A percentile compares a stretch with the other conserved stretches of the same genome.
phyloP scores from a whole-genome alignment of 2,888 invertebrate species.

The Apodemia zela region DNA sequence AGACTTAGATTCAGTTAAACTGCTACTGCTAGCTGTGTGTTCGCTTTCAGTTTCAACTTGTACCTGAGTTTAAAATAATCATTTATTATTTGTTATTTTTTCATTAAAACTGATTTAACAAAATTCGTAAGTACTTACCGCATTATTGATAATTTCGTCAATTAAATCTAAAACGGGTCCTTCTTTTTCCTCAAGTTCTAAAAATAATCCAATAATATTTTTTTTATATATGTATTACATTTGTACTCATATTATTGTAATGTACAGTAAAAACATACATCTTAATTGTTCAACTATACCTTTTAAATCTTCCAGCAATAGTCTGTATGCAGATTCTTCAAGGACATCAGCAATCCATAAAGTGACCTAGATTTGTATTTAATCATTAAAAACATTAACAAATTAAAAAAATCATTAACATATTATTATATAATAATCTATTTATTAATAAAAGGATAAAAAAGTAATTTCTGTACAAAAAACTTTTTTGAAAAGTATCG shows the following conservation, averaged over 20 bases:
- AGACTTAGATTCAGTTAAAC: not conserved
- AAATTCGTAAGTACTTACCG: constrained; percentile 41
- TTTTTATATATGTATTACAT: no score
- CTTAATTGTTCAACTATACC: constrained; percentile 41
- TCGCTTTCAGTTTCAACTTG: not conserved
- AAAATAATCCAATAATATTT: constrained; percentile 28
- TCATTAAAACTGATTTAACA: not conserved
- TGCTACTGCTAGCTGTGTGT: not conserved
- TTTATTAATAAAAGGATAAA: no score
- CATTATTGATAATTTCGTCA: constrained; percentile 51
- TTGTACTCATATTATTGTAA: no score
- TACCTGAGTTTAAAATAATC: not conserved
- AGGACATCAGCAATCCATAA: constrained; percentile 58
- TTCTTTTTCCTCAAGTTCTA: constrained; percentile 64
- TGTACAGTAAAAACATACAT: constrained; percentile 23
- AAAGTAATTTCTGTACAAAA: no score
- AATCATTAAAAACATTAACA: no score
- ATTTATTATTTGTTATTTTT: not conserved
- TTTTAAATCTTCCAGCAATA: constrained; percentile 54
- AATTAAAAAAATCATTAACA: no score
- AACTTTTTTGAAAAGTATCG: no score
- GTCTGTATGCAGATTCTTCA: constrained; percentile 46
- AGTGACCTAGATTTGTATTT: constrained; percentile 44
- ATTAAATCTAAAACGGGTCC: constrained; percentile 60
- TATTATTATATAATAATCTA: no score